Conservation (phyloP, 2,113 vertebrate genomes). For the Caranx ignobilis region DNA sequence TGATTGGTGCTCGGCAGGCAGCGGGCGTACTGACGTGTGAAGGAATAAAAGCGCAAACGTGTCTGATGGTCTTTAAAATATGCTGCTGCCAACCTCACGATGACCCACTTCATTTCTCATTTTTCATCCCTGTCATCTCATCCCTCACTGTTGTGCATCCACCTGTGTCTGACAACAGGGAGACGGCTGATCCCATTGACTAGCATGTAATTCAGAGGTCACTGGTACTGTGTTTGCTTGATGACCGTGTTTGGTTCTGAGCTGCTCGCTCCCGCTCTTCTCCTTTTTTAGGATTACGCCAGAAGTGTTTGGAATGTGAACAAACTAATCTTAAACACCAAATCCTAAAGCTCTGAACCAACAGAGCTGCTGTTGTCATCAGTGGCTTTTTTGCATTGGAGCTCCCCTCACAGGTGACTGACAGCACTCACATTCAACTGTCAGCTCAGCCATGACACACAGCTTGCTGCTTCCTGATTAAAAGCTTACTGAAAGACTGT, state of each 20-base stretch:
- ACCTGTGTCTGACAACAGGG: not conserved
- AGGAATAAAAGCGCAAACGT: not conserved
- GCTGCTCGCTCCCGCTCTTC: not conserved
- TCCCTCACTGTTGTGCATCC: constrained; percentile 9
- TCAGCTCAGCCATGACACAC: constrained; percentile 21
- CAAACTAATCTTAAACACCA: not conserved
- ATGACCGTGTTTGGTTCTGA: not conserved
- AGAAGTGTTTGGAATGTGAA: not conserved
- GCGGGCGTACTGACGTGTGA: not conserved
- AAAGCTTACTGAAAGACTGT: not conserved
- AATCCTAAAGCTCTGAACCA: constrained; percentile 14
- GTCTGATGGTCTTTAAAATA: not conserved
- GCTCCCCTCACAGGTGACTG: constrained; percentile 47
- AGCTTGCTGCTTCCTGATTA: not conserved
- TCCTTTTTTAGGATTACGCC: not conserved
- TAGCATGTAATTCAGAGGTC: constrained; percentile 7
- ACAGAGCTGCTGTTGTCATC: not conserved
- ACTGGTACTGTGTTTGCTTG: not conserved
- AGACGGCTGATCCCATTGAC: not conserved
- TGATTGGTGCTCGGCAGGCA: not conserved
- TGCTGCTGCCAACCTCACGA: no score
- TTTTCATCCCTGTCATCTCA: not conserved
- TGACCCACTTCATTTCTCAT: not conserved
- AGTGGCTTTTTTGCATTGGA: constrained; percentile 17
- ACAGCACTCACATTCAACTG: constrained; percentile 18